phyloP scores from a whole-genome alignment of 2,113 vertebrate species.

The Pitta sordida region DNA sequence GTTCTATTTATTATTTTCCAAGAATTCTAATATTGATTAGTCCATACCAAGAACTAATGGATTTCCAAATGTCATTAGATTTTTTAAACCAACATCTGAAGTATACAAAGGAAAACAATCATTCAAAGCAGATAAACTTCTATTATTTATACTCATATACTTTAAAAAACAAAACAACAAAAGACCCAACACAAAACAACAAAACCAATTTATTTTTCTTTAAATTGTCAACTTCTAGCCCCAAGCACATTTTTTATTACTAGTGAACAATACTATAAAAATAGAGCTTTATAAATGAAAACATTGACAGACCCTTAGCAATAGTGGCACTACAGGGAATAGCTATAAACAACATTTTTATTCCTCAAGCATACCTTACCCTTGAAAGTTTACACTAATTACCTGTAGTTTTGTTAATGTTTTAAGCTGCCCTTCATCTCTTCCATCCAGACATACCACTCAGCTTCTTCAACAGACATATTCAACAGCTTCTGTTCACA shows the following conservation, averaged over 20 bases:
- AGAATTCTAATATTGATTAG: not conserved
- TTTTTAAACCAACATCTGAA: conserved; percentile 15
- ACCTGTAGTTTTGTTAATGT: conserved; percentile 81
- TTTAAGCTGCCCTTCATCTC: conserved; percentile 80
- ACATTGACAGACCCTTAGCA: conserved; percentile 67
- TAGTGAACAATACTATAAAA: conserved; percentile 48
- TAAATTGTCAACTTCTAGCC: conserved; percentile 64
- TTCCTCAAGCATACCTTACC: conserved; percentile 70
- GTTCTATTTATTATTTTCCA: not conserved
- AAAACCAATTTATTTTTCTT: conserved; percentile 31
- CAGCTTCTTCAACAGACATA: conserved; percentile 80
- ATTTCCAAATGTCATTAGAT: conserved; percentile 31
- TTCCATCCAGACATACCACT: conserved; percentile 72
- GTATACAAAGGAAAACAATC: conserved; percentile 11
- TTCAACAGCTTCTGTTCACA: conserved; percentile 85
- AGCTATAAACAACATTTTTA: conserved; percentile 73
- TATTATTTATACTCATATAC: conserved; percentile 33
- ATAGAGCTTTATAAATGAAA: conserved; percentile 69
- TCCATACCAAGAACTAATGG: not conserved
- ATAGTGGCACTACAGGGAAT: conserved; percentile 59
- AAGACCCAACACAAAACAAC: not conserved
- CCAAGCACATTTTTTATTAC: conserved; percentile 60
- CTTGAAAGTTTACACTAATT: conserved; percentile 84
- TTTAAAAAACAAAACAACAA: not conserved
- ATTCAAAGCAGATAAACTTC: conserved; percentile 13